Evolutionary conservation across 2,113 vertebrate genomes (phyloP).

Genomic region (Gymnobelideus leadbeateri): DNA sequence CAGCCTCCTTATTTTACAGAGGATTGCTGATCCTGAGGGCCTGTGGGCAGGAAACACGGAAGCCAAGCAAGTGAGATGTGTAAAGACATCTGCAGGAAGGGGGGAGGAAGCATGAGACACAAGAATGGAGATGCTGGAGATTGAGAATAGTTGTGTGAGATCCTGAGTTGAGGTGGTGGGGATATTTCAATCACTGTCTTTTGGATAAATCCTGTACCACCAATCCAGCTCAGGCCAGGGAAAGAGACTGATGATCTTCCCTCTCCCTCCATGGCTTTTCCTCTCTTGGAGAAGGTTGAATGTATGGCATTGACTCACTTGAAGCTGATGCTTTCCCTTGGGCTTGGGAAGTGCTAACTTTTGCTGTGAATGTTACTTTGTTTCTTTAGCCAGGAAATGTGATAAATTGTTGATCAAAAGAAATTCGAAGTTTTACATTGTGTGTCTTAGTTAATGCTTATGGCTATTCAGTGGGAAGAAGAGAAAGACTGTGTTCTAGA

Average conservation of each 20-base stretch:
- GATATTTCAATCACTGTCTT: neutral
- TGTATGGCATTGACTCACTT: neutral
- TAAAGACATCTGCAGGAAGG: too few relatives aligned
- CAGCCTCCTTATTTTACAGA: neutral
- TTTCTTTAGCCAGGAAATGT: neutral
- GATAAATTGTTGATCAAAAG: neutral
- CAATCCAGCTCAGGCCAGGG: neutral
- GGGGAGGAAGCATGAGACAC: neutral
- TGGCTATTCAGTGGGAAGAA: neutral
- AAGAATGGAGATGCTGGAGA: neutral
- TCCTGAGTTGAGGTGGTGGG: neutral
- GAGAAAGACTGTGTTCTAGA: neutral
- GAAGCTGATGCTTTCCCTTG: neutral
- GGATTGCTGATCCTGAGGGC: neutral
- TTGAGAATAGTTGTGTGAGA: neutral
- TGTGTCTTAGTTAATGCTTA: neutral
- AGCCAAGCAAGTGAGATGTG: neutral
- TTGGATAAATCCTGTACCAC: neutral
- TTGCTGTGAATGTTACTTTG: neutral
- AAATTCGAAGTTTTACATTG: neutral
- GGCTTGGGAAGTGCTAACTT: neutral
- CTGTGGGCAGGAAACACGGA: neutral
- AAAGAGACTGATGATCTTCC: neutral
- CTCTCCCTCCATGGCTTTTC: neutral
- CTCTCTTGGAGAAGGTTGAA: neutral